Conservation (phyloP, 2,888 invertebrate species). For the Cephonodes hylas region DNA sequence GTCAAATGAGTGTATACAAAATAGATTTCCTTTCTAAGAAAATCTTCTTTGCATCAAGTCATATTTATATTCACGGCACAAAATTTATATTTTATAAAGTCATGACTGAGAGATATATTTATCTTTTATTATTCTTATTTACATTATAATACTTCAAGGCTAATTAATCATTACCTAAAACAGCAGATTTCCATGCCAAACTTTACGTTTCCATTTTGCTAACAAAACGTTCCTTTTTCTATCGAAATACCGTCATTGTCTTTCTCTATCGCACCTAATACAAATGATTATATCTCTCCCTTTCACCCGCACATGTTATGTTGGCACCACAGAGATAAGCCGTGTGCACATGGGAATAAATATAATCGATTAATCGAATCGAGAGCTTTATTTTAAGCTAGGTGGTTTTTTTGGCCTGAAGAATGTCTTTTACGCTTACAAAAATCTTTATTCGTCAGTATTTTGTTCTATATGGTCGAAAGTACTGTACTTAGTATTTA, state of each 20-base stretch:
- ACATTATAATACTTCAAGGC: neutral
- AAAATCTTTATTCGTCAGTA: too few species aligned
- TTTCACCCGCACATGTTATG: constrained; percentile 21
- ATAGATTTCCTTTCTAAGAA: too few species aligned
- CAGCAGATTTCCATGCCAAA: neutral
- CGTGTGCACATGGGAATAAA: neutral
- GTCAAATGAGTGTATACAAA: too few species aligned
- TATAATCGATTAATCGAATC: neutral
- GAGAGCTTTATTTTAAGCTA: neutral
- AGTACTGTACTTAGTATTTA: too few species aligned
- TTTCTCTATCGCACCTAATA: neutral
- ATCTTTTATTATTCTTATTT: neutral
- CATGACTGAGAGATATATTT: too few species aligned
- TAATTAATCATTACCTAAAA: neutral
- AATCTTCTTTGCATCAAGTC: too few species aligned
- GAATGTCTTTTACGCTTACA: too few species aligned
- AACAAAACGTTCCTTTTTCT: neutral
- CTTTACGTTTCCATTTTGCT: neutral
- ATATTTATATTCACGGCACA: too few species aligned
- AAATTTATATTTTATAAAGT: too few species aligned
- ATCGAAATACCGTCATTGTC: neutral
- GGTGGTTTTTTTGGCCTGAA: too few species aligned
- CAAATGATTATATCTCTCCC: constrained; percentile 16
- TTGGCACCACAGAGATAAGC: neutral
- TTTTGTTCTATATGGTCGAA: too few species aligned